Conservation (phyloP, 2,797 vertebrate species). For the Spinus pinus region DNA sequence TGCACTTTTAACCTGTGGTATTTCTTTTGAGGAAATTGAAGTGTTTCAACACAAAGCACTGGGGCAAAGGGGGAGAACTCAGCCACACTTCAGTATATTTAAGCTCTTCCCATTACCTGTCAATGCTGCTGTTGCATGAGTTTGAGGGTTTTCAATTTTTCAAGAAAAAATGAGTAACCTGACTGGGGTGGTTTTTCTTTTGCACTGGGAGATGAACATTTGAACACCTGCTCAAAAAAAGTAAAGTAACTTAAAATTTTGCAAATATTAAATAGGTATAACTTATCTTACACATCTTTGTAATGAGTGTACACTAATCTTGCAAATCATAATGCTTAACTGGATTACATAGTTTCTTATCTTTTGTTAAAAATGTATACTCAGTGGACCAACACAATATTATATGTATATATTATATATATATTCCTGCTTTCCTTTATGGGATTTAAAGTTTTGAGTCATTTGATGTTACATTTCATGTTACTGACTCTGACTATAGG, state of each 20-base stretch:
- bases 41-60: conserved; percentile 30
- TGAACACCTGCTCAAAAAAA: conserved; percentile 70
- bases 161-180: conserved; percentile 67
- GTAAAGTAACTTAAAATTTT: conserved; percentile 61
- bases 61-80: conserved; percentile 31
- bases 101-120: conserved; percentile 42
- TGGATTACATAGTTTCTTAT: conserved; percentile 75
- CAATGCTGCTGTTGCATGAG: conserved; percentile 37
- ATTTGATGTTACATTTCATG: conserved; percentile 72
- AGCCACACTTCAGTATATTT: conserved; percentile 42
- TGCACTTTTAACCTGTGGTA: conserved; percentile 71
- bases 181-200: conserved; percentile 68
- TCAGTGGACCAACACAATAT: conserved; percentile 80
- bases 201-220: conserved; percentile 78
- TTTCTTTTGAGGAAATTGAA: conserved; percentile 60
- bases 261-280: conserved; percentile 72
- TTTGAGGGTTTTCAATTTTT: conserved; percentile 39
- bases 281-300: conserved; percentile 73
- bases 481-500: conserved; percentile 76
- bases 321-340: conserved; percentile 74
- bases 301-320: conserved; percentile 76
- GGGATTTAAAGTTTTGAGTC: conserved; percentile 70
- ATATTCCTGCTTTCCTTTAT: conserved; percentile 68
- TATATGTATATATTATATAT: conserved; percentile 79
- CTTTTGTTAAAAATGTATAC: conserved; percentile 77